Percentiles rank a stretch among this genome's conserved stretches.
Evolutionary conservation across 1,140 invertebrate species (phyloP).

Genomic region (Meteorus sp.): DNA sequence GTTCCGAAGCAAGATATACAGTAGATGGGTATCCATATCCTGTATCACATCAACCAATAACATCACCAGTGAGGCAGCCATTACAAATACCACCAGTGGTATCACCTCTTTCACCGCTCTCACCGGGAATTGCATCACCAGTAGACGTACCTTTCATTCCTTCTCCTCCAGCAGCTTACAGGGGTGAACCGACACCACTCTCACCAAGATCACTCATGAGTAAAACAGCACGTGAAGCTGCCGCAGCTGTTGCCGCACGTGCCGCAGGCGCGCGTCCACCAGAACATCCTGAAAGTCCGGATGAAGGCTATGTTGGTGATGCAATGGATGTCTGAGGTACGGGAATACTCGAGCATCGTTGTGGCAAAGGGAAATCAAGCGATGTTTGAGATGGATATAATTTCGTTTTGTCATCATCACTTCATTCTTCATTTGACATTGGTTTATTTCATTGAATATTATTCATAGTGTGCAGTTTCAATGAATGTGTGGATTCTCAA

Average conservation of each 20-base stretch:
- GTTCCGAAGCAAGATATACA: conserved; percentile 71
- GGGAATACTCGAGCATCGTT: conserved; percentile 12
- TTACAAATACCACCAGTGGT: conserved; percentile 48
- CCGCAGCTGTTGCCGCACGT: conserved; percentile 40
- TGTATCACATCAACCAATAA: conserved; percentile 40
- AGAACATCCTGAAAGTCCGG: conserved; percentile 78
- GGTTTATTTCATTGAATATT: too few relatives aligned
- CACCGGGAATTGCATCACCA: conserved; percentile 54
- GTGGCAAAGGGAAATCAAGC: conserved; percentile 7
- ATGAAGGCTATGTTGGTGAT: conserved; percentile 85
- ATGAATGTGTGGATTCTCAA: neutral
- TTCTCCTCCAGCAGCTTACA: conserved; percentile 66
- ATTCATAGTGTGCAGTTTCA: too few relatives aligned
- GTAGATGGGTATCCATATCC: conserved; percentile 74
- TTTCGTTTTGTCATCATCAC: neutral
- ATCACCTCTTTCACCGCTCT: conserved; percentile 43
- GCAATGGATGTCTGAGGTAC: conserved; percentile 58
- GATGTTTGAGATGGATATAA: conserved; percentile 13
- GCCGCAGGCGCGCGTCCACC: conserved; percentile 34
- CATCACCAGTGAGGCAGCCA: conserved; percentile 47
- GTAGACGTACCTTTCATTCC: conserved; percentile 66
- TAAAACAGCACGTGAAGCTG: conserved; percentile 44
- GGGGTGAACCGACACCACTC: conserved; percentile 44
- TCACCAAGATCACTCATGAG: conserved; percentile 47
- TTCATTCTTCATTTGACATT: too few relatives aligned